These are phyloP conservation scores for Cetonia aurata DNA, from an alignment of 2,888 invertebrate genomes.

Conservation along the genomic window DNA sequence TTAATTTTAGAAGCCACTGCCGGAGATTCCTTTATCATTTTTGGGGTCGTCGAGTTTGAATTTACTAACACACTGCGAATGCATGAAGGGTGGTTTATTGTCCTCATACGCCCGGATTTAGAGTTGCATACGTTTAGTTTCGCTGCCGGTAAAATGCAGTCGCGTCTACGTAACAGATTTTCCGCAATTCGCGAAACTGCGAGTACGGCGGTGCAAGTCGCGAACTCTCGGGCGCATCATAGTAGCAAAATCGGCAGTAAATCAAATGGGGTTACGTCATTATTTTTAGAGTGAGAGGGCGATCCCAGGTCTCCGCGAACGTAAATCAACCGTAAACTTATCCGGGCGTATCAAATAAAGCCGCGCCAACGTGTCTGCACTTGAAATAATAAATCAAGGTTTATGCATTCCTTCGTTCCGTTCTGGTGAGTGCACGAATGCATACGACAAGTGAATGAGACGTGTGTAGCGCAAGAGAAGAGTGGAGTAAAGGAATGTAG, in stretches of 20 bases:
- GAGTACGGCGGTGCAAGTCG: too few species aligned
- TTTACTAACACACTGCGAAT: too few species aligned
- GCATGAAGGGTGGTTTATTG: too few species aligned
- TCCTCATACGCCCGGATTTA: too few species aligned
- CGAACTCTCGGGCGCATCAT: neutral
- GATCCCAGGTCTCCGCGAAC: neutral
- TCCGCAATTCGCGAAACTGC: too few species aligned
- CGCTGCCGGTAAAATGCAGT: too few species aligned
- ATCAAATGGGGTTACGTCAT: conserved; percentile 25
- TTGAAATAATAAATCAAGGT: conserved; percentile 48
- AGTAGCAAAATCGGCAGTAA: conserved; percentile 14
- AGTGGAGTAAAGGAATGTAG: neutral
- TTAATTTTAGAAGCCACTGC: too few species aligned
- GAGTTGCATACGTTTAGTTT: too few species aligned
- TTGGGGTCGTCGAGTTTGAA: too few species aligned
- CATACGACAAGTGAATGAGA: neutral
- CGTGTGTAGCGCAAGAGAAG: neutral
- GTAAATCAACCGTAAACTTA: conserved; percentile 32
- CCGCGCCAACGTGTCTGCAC: conserved; percentile 41
- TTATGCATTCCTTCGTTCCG: conserved; percentile 44
- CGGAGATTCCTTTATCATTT: too few species aligned
- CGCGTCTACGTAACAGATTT: too few species aligned
- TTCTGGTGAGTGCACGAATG: neutral
- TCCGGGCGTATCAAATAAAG: conserved; percentile 28
- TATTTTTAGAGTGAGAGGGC: conserved; percentile 22